phyloP scores from a whole-genome alignment of 2,888 invertebrate genomes.

The Agelastica alni region DNA sequence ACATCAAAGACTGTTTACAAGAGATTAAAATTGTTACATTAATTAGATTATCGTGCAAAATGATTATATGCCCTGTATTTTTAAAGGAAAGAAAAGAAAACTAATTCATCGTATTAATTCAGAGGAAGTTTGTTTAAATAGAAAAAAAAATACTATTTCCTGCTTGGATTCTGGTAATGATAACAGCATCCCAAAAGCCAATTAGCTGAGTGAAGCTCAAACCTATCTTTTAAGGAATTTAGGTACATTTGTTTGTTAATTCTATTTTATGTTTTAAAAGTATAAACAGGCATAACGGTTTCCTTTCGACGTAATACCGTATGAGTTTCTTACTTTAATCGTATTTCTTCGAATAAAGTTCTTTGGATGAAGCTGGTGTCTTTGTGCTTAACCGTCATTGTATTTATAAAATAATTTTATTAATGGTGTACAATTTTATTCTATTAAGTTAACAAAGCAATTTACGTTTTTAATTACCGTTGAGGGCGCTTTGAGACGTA shows the following conservation, averaged over 20 bases:
- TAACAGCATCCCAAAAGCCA: slow-evolving; percentile 20
- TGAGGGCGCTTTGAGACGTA: too few species aligned
- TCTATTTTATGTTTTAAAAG: slow-evolving; percentile 5
- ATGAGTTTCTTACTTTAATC: background rate
- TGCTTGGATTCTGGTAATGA: slow-evolving; percentile 13
- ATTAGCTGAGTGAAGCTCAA: slow-evolving; percentile 17
- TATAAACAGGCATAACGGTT: background rate
- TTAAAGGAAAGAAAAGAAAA: background rate
- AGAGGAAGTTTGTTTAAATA: background rate
- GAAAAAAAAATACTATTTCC: background rate
- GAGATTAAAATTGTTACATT: slow-evolving; percentile 2
- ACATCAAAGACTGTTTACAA: background rate
- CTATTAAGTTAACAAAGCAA: too few species aligned
- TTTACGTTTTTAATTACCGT: too few species aligned
- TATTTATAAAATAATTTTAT: too few species aligned
- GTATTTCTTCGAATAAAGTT: too few species aligned
- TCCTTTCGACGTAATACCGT: background rate
- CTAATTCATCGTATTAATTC: slow-evolving; percentile 12
- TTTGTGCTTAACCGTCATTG: too few species aligned
- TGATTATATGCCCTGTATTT: background rate
- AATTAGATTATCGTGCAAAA: slow-evolving; percentile 1
- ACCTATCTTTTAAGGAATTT: slow-evolving; percentile 12
- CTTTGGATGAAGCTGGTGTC: too few species aligned
- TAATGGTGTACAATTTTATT: too few species aligned
- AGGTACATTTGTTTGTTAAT: slow-evolving; percentile 21